Evolutionary conservation across 92 coral and sea anemone species (phyloP).

Genomic region (Palythoa grandis): DNA sequence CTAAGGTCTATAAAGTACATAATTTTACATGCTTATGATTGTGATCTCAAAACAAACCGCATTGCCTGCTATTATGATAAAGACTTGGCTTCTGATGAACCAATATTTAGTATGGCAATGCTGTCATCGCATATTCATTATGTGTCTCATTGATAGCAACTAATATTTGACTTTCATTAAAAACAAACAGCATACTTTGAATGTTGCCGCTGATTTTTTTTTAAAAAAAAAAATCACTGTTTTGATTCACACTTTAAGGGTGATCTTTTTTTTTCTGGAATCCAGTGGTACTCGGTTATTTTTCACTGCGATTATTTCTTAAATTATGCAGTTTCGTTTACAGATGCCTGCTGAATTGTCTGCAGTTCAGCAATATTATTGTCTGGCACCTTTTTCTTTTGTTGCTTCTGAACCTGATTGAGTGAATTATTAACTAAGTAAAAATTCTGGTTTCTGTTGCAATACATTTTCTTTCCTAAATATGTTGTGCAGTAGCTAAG

Average conservation of each 20-base stretch:
- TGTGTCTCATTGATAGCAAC: background rate
- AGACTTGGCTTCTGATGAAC: background rate
- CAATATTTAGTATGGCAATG: background rate
- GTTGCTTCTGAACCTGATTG: background rate
- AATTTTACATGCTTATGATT: background rate
- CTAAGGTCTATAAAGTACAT: background rate
- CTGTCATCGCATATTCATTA: background rate
- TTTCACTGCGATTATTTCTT: background rate
- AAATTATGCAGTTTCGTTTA: background rate
- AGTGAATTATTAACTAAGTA: background rate
- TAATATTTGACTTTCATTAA: background rate
- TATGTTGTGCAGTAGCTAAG: too few species aligned
- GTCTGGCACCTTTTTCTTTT: background rate
- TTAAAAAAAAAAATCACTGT: background rate
- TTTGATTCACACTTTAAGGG: background rate
- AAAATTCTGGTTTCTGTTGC: too few species aligned
- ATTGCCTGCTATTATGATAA: background rate
- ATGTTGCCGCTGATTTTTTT: background rate
- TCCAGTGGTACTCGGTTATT: background rate
- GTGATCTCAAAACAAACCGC: background rate
- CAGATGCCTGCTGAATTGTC: background rate
- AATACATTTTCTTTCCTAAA: too few species aligned
- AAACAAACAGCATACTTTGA: background rate
- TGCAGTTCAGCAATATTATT: background rate
- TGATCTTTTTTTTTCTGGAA: background rate